phyloP scores from a whole-genome alignment of 2,797 vertebrate genomes.

The Semaprochilodus insignis region DNA sequence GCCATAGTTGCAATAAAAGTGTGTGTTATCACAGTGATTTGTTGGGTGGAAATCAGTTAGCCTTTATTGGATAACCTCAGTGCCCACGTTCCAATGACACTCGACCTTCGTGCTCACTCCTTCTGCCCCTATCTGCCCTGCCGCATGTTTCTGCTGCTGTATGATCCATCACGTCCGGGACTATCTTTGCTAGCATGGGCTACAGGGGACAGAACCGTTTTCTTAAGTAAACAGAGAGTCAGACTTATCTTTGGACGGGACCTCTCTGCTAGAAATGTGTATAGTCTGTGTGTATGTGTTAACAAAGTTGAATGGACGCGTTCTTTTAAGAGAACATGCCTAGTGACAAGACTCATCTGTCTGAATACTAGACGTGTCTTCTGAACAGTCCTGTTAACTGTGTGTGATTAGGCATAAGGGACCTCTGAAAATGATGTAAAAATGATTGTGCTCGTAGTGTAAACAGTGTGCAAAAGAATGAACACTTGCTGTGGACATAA shows the following conservation, averaged over 20 bases:
- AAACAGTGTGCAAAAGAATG: neutral
- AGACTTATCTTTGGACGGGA: conserved; percentile 44
- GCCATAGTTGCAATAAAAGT: conserved; percentile 3
- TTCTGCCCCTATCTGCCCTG: conserved; percentile 38
- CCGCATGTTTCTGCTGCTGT: conserved; percentile 22
- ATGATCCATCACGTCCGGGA: conserved; percentile 47
- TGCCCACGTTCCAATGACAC: conserved; percentile 26
- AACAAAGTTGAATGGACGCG: neutral
- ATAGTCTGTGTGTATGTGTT: conserved; percentile 4
- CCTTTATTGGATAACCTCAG: conserved; percentile 32
- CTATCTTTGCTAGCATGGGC: conserved; percentile 29
- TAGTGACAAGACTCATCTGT: neutral
- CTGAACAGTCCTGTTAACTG: neutral
- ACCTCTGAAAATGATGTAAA: conserved; percentile 4
- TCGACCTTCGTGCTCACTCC: conserved; percentile 22
- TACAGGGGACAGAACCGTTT: conserved; percentile 17
- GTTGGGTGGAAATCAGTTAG: neutral
- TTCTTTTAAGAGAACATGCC: neutral
- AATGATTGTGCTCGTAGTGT: neutral
- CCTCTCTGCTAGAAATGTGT: conserved; percentile 29
- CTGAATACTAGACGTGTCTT: neutral
- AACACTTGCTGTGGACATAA: neutral
- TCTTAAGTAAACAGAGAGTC: conserved; percentile 51
- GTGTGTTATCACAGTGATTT: neutral
- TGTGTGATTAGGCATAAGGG: neutral